Evolutionary conservation across 1,140 invertebrate species (phyloP), one percentile per base, ranked within the genome.

Genomic region (Achroia grisella): DNA sequence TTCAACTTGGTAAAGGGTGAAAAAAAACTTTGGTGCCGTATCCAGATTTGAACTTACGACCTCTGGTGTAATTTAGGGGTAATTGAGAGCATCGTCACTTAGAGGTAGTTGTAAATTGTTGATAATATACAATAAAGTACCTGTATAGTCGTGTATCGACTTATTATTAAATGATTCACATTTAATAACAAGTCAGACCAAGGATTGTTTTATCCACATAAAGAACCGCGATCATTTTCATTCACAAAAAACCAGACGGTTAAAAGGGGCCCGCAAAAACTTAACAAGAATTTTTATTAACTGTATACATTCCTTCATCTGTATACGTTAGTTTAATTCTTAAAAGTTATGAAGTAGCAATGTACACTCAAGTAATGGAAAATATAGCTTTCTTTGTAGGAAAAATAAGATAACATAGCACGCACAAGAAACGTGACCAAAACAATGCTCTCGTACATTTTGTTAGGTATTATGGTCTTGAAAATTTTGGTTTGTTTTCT

Each of bases 231-330:
- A 47, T 44, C 47, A 23, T 49, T 49, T 54, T 52, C 52, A 54
- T 54, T 47, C 35, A 56, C 58, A 65, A 65, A 65, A 65, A 65
- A 62, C 40, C 43, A 29, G 34, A 52, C 44, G 44, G 17, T 33
- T n/a, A 28, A 28, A 28, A 42, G 40, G 39, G 33, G 44, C 39
- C 49, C 33, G 30, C 49, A 42, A 35, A 45, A 45, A 42, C 15
- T 23, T n/a, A 9, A 8, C 10, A 13, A 14, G 13, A 33, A 31
- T 17, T n/a, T 1, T 28, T 14, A 23, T 6, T 5, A 13, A 10
- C 4, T 23, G 3, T 4, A 14, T 39, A 46, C 44, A 46, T 39
- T 46, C 12, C 34, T 12, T 35, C 8, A 14, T 35, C 4, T 8
- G 12, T 14, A 35, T 8, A 14, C 10, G 33, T 2, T 35, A 6